Conservation (phyloP, 2,113 vertebrate species). For the Cavia porcellus region DNA sequence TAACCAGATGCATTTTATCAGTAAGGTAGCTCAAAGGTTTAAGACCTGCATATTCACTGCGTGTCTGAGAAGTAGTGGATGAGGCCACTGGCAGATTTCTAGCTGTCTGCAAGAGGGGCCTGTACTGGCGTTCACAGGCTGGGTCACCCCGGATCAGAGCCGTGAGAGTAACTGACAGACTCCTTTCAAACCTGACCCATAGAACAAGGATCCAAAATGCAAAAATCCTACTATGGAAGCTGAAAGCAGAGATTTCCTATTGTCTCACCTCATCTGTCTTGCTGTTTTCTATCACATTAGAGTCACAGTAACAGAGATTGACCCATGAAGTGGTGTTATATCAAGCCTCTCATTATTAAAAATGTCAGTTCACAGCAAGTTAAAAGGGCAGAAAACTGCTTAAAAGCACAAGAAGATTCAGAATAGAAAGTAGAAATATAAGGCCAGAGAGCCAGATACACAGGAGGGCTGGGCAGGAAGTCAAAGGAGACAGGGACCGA, state of each 20-base stretch:
- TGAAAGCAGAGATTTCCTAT: rapidly evolving
- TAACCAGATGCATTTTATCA: not conserved
- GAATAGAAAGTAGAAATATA: not conserved
- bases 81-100: not conserved
- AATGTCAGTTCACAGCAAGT: not conserved
- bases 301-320: not conserved
- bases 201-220: not conserved
- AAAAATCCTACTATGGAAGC: rapidly evolving
- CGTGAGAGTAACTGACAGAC: not conserved
- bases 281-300: not conserved
- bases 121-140: rapidly evolving
- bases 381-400: not conserved
- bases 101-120: not conserved
- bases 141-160: not conserved
- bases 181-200: not conserved
- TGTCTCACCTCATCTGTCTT: not conserved
- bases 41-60: not conserved
- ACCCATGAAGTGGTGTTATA: too few relatives aligned
- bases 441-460: rapidly evolving
- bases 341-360: not conserved
- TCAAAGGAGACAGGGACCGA: rapidly evolving
- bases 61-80: not conserved
- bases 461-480: too few relatives aligned
- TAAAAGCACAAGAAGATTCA: not conserved
- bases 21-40: not conserved